Percentiles rank a stretch among this genome's conserved stretches.
These are phyloP conservation scores for Sebastes kiyomatsui DNA, from an alignment of 2,797 vertebrate species.

Conservation along the genomic window DNA sequence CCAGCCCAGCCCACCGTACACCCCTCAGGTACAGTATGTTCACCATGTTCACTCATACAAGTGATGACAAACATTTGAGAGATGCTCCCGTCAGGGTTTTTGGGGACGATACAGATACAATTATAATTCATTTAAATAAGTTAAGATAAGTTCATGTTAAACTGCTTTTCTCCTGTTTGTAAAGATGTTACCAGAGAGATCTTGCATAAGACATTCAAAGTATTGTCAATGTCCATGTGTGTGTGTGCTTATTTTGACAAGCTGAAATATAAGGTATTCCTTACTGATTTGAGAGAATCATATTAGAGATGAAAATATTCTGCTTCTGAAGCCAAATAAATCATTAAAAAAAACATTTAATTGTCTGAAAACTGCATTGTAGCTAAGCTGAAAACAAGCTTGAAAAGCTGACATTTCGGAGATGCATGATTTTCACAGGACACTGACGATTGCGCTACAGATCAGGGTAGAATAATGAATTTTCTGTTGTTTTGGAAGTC, in stretches of 20 bases:
- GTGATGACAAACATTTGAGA: too few species aligned
- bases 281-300: too few species aligned
- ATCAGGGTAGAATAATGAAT: background rate
- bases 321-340: background rate
- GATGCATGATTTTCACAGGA: background rate
- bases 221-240: background rate
- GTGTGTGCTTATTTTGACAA: background rate
- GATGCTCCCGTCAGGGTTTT: background rate
- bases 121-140: background rate
- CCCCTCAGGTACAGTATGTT: constrained; percentile 79
- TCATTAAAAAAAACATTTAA: background rate
- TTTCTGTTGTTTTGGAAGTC: background rate
- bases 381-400: background rate
- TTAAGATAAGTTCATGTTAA: background rate
- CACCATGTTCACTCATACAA: background rate
- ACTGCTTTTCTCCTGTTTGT: background rate
- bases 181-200: background rate
- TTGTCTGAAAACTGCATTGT: background rate
- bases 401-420: background rate
- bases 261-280: too few species aligned
- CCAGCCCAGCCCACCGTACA: constrained; percentile 92
- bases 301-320: background rate
- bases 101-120: background rate
- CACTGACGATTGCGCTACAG: background rate
- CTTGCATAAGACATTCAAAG: background rate